Percentiles rank a stretch among this genome's conserved stretches.
phyloP scores from a whole-genome alignment of 2,888 invertebrate species.

The Microplitis deprimator region DNA sequence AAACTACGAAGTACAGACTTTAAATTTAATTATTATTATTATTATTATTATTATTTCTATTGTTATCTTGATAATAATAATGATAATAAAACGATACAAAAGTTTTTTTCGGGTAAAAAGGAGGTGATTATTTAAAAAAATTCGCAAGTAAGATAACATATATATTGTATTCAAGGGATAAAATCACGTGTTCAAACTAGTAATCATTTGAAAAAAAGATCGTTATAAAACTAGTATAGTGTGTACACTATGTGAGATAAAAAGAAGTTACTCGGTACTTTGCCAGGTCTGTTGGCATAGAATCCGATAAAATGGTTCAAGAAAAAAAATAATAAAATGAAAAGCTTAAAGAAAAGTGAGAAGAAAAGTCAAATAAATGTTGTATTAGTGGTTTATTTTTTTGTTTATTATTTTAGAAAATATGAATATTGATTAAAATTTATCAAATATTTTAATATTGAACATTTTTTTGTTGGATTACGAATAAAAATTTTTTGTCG shows the following conservation, averaged over 20 bases:
- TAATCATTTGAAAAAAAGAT: conserved; percentile 32
- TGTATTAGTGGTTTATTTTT: background rate
- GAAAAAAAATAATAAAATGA: background rate
- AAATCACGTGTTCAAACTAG: conserved; percentile 17
- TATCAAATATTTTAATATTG: too few species aligned
- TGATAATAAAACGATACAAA: too few species aligned
- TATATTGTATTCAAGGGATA: background rate
- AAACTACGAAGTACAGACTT: too few species aligned
- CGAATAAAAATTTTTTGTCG: too few species aligned
- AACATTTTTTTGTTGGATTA: too few species aligned
- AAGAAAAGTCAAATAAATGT: background rate
- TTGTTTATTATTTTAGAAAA: too few species aligned
- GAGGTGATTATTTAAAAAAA: conserved; percentile 23
- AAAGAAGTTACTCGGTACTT: conserved; percentile 19
- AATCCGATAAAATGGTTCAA: conserved; percentile 10
- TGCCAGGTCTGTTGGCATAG: conserved; percentile 4
- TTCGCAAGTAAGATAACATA: conserved; percentile 15
- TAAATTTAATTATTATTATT: too few species aligned
- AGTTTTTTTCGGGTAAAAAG: background rate
- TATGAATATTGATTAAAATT: too few species aligned
- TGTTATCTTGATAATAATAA: too few species aligned
- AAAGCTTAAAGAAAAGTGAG: background rate
- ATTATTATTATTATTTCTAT: too few species aligned
- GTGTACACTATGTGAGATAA: conserved; percentile 14
- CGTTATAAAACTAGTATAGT: conserved; percentile 27